These are phyloP conservation scores for Melanchra persicariae DNA, from an alignment of 2,888 invertebrate species.

Conservation along the genomic window DNA sequence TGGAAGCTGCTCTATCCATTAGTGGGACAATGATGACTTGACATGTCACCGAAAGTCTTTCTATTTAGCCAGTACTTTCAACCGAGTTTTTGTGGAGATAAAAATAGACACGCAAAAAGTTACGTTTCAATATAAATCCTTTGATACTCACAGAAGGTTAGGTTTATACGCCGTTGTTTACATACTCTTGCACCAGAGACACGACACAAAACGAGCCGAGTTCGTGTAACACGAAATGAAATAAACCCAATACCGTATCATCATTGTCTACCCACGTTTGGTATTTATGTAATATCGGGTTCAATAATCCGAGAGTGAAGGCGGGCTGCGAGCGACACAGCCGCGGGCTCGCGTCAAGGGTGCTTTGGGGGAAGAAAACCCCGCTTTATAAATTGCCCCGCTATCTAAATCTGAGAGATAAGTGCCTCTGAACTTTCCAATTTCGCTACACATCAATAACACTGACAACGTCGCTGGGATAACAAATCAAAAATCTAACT, in stretches of 20 bases:
- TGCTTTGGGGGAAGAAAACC: constrained; percentile 85
- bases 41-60: constrained; percentile 32
- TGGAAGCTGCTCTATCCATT: constrained; percentile 37
- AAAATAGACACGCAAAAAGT: not conserved
- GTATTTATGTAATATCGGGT: constrained; percentile 68
- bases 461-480: constrained; percentile 84
- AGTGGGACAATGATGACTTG: constrained; percentile 47
- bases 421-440: constrained; percentile 90
- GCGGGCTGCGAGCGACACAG: constrained; percentile 68
- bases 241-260: constrained; percentile 61
- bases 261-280: constrained; percentile 64
- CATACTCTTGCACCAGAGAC: constrained; percentile 32
- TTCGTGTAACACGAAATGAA: constrained; percentile 58
- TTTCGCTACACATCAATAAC: constrained; percentile 91
- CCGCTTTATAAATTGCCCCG: constrained; percentile 89
- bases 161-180: constrained; percentile 42
- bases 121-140: constrained; percentile 3
- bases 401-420: constrained; percentile 90
- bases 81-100: not conserved
- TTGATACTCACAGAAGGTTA: not conserved
- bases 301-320: constrained; percentile 66
- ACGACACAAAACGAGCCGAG: constrained; percentile 39
- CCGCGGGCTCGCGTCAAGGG: constrained; percentile 79
- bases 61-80: not conserved
- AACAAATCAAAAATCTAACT: constrained; percentile 88